Conservation (phyloP, 2,888 invertebrate species). For the Drosophila anomalata region DNA sequence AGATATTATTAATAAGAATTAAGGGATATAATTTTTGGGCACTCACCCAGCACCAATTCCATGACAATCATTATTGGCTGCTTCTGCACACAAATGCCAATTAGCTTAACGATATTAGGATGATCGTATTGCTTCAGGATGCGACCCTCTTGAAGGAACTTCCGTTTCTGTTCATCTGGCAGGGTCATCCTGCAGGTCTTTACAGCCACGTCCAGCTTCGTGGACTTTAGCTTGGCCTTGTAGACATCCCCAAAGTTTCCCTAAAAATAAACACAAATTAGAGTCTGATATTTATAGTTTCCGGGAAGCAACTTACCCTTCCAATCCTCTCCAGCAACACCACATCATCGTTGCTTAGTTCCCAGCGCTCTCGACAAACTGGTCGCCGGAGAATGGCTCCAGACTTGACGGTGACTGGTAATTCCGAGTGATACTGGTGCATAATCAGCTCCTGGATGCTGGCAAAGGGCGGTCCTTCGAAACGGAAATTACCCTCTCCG, state of each 20-base stretch:
- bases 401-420: conserved; percentile 95
- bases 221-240: conserved; percentile 93
- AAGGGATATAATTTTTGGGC: conserved; percentile 71
- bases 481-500: conserved; percentile 95
- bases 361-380: conserved; percentile 96
- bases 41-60: conserved; percentile 92
- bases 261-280: conserved; percentile 84
- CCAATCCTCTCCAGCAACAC: conserved; percentile 96
- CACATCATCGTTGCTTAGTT: conserved; percentile 97
- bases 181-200: conserved; percentile 97
- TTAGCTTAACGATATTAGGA: conserved; percentile 97
- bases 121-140: conserved; percentile 98
- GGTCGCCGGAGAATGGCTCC: conserved; percentile 94
- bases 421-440: conserved; percentile 93
- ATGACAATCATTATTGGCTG: conserved; percentile 99
- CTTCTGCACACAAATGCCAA: conserved; percentile 98
- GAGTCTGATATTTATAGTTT: rapidly evolving
- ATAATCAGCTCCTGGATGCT: conserved; percentile 96
- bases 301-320: conserved; percentile 86
- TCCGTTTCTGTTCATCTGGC: conserved; percentile 96
- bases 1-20: neutral
- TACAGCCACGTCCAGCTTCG: conserved; percentile 95
- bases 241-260: conserved; percentile 99
- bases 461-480: conserved; percentile 97
- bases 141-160: conserved; percentile 97